Base-by-base conservation (phyloP, 2,797 vertebrate species). In the Distichodus sexfasciatus region DNA sequence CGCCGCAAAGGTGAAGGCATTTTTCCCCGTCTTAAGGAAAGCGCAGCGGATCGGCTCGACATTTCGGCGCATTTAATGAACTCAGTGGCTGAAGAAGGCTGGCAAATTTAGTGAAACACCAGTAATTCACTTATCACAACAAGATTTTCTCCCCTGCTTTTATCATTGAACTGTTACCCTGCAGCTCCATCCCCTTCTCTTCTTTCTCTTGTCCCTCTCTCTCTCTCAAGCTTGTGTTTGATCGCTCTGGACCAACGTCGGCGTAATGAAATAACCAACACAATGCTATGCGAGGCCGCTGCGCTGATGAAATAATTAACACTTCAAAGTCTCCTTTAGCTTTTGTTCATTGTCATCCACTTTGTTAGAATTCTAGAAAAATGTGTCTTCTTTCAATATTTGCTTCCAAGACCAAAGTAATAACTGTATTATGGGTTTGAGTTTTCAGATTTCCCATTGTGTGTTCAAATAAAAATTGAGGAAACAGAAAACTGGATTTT, bases 1-100 rank as follows among this genome's bases (percentile, higher is more conserved):
- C 87, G 86, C 88, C 81, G 87, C 86, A 87, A 89, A 89, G 86
- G 86, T 90, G 88, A 85, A 87, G 87, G 86, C 78, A 59, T 89
- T 75, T 75, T 59, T 78, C 55, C n/a, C n/a, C 41, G 66, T 74
- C 61, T 72, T 53, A 87, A 87, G 84, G 85, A 87, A 85, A 76
- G 82, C 86, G 84, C 85, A 87, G 87, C 85, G 80, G 87, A 83
- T 81, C 47, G 72, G 76, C 83, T 79, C 78, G 85, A 86, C 83
- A 84, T 86, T 85, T 90, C 87, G 84, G 79, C 79, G 87, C 86
- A 83, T 72, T 85, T 86, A 84, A 84, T 72, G 76, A 35, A 74
- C 82, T 81, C 68, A 59, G 26, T 57, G 68, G 65, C 54, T 65
- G 11, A 17, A 65, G 55, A 76, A 63, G 65, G 59, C 61, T 69